Evolutionary conservation across 2,797 vertebrate genomes (phyloP).

Genomic region (Parotocinclus haroldoi): DNA sequence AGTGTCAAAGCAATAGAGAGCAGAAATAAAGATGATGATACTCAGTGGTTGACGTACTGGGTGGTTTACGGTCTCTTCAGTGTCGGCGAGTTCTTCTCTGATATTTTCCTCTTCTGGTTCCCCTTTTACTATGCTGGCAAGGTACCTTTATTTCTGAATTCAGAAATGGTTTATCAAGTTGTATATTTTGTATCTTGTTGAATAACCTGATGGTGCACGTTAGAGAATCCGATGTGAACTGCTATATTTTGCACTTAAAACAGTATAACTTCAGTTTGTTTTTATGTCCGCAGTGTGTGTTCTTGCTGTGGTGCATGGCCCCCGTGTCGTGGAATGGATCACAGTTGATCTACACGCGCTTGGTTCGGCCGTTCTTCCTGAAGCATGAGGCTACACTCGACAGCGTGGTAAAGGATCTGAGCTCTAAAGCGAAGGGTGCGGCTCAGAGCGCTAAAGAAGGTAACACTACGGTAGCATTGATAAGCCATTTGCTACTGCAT

Average conservation of each 20-base stretch:
- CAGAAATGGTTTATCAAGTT: no score
- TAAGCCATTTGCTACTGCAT: no score
- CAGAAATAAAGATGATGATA: constrained; percentile 84
- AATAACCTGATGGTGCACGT: no score
- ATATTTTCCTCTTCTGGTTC: constrained; percentile 94
- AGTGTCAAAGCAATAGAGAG: constrained; percentile 97
- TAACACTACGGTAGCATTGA: constrained; percentile 45
- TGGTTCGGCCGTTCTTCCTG: constrained; percentile 86
- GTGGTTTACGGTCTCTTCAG: constrained; percentile 92
- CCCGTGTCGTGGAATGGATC: constrained; percentile 91
- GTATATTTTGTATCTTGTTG: no score
- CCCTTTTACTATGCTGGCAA: constrained; percentile 93
- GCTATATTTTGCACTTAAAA: no score
- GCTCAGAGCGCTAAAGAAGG: constrained; percentile 77
- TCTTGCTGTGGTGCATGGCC: constrained; percentile 95
- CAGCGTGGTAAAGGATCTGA: constrained; percentile 72
- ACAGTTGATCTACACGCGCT: constrained; percentile 74
- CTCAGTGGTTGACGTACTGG: constrained; percentile 94
- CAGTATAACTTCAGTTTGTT: no score
- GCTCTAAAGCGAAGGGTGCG: constrained; percentile 67
- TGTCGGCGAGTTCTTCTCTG: constrained; percentile 85
- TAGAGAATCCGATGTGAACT: no score
- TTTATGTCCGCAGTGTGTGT: constrained; percentile 75
- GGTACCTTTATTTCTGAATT: constrained; percentile 61
- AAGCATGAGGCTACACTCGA: constrained; percentile 81